Evolutionary conservation across 2,888 invertebrate species (phyloP).

Genomic region (Brachyptera risi): DNA sequence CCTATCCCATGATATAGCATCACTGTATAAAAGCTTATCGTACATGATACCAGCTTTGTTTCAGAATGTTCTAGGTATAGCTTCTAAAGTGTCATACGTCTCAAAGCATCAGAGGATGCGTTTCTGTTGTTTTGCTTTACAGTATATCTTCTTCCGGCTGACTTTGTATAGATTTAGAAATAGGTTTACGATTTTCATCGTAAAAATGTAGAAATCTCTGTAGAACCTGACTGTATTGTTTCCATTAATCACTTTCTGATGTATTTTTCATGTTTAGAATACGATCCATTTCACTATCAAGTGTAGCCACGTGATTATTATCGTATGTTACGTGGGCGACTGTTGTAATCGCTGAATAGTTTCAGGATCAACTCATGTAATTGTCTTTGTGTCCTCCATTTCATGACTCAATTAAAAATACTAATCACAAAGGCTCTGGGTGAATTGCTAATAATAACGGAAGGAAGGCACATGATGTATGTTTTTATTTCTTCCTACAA

Average conservation of each 20-base stretch:
- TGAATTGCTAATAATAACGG: neutral
- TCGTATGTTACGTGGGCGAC: neutral
- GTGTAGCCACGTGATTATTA: neutral
- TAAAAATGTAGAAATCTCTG: neutral
- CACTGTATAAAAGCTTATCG: neutral
- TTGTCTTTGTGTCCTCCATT: constrained; percentile 6
- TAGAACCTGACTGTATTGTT: neutral
- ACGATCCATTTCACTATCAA: neutral
- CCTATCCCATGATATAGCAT: neutral
- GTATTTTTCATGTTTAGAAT: neutral
- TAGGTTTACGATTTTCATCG: neutral
- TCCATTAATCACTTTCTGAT: neutral
- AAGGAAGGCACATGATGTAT: neutral
- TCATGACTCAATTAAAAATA: neutral
- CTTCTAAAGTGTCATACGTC: too few species aligned
- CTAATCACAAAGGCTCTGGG: neutral
- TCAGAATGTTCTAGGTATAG: neutral
- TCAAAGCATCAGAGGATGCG: neutral
- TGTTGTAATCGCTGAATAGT: neutral
- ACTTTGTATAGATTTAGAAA: too few species aligned
- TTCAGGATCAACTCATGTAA: neutral
- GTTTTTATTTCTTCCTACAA: neutral
- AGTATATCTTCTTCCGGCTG: neutral
- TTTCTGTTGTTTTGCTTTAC: neutral
- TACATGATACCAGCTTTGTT: neutral